Evolutionary conservation across 2,888 invertebrate genomes (phyloP).

Genomic region (Athripsodes cinereus): DNA sequence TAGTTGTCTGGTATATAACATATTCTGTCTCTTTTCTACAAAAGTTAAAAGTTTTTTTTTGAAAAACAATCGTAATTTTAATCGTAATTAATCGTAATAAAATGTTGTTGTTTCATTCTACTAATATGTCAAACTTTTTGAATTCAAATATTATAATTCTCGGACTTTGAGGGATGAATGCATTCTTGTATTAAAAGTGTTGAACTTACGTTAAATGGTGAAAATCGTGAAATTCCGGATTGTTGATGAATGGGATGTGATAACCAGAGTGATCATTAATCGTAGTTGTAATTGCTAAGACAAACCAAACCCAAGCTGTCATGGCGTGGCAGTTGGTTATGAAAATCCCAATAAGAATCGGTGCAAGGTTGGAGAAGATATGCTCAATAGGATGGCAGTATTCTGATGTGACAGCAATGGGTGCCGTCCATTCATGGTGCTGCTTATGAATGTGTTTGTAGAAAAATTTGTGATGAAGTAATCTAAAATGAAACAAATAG

Average conservation of each 20-base stretch:
- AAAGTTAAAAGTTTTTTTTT: no score
- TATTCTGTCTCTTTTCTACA: no score
- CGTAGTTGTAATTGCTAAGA: conserved; percentile 69
- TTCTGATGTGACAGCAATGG: conserved; percentile 73
- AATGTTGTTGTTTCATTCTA: no score
- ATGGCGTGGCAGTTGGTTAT: conserved; percentile 71
- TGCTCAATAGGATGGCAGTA: conserved; percentile 76
- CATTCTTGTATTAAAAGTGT: no score
- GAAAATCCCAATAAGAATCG: conserved; percentile 68
- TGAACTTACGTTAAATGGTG: conserved; percentile 71
- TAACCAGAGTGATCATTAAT: conserved; percentile 80
- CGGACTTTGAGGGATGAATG: no score
- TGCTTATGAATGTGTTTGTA: conserved; percentile 80
- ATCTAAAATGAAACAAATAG: no score
- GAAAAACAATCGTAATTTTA: no score
- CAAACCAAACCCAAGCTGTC: conserved; percentile 73
- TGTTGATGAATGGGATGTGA: conserved; percentile 78
- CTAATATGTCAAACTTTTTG: no score
- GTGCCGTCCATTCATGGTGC: conserved; percentile 86
- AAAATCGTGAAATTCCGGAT: conserved; percentile 82
- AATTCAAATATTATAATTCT: no score
- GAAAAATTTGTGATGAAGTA: conserved; percentile 65
- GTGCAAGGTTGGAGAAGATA: conserved; percentile 69
- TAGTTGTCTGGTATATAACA: no score
- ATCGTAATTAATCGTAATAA: no score